phyloP scores from a whole-genome alignment of 2,797 vertebrate genomes.

The Brotula barbata region DNA sequence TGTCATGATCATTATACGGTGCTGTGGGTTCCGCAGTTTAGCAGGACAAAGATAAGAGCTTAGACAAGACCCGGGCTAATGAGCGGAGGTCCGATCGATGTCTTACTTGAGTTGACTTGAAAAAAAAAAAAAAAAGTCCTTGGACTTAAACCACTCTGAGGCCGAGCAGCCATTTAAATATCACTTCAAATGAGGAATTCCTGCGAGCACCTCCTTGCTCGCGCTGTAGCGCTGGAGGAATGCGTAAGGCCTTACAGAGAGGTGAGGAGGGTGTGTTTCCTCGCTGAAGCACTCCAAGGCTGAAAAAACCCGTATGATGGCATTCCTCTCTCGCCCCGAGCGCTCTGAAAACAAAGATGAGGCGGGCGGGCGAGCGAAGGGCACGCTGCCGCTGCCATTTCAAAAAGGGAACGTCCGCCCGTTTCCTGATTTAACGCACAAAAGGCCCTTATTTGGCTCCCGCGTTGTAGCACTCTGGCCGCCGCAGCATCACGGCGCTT shows the following conservation, averaged over 20 bases:
- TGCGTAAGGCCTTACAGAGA: constrained; percentile 61
- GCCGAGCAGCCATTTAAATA: constrained; percentile 44
- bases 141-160: constrained; percentile 42
- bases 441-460: too few species aligned
- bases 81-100: too few species aligned
- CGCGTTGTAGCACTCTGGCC: constrained; percentile 8
- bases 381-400: constrained; percentile 36
- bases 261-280: constrained; percentile 48
- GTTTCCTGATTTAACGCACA: constrained; percentile 39
- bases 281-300: constrained; percentile 27
- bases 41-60: too few species aligned
- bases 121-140: too few species aligned
- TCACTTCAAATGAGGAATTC: constrained; percentile 59
- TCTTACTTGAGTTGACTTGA: too few species aligned
- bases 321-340: constrained; percentile 64
- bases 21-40: too few species aligned
- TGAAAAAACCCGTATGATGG: constrained; percentile 65
- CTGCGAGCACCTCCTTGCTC: constrained; percentile 53
- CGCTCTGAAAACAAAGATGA: constrained; percentile 57
- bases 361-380: constrained; percentile 12
- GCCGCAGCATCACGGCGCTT: constrained; percentile 14
- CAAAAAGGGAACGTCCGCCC: constrained; percentile 34
- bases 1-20: too few species aligned
- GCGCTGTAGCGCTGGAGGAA: constrained; percentile 55
- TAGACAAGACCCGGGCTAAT: too few species aligned